These are phyloP conservation scores for Paracentrotus lividus DNA, from an alignment of 53 echinoderm and acorn worm genomes.

Conservation along the genomic window DNA sequence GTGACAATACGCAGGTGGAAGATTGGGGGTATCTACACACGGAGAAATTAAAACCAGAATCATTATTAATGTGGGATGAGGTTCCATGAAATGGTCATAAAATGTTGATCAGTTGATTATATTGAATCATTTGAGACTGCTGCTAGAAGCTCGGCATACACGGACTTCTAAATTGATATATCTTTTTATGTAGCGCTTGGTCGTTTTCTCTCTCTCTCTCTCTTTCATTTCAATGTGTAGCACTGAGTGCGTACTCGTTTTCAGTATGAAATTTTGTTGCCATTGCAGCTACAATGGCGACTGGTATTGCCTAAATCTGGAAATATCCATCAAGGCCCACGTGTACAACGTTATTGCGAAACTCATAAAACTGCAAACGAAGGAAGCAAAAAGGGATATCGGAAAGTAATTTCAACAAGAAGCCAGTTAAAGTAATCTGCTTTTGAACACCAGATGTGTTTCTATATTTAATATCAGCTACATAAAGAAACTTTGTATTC, in stretches of 20 bases:
- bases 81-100: too few species aligned
- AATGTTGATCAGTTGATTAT: too few species aligned
- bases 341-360: background rate
- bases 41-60: too few species aligned
- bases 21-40: too few species aligned
- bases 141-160: too few species aligned
- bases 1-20: too few species aligned
- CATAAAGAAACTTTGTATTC: background rate
- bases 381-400: background rate
- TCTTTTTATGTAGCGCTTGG: too few species aligned
- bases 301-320: background rate
- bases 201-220: too few species aligned
- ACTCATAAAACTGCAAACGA: background rate
- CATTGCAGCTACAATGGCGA: background rate
- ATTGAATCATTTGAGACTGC: too few species aligned
- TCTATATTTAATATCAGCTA: background rate
- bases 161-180: too few species aligned
- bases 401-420: background rate
- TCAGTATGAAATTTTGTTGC: background rate
- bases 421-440: background rate
- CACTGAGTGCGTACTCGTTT: background rate
- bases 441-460: background rate
- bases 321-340: background rate
- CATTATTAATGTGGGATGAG: too few species aligned
- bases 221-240: background rate